Conservation (phyloP, 2,797 vertebrate genomes). For the Gorsachius magnificus region DNA sequence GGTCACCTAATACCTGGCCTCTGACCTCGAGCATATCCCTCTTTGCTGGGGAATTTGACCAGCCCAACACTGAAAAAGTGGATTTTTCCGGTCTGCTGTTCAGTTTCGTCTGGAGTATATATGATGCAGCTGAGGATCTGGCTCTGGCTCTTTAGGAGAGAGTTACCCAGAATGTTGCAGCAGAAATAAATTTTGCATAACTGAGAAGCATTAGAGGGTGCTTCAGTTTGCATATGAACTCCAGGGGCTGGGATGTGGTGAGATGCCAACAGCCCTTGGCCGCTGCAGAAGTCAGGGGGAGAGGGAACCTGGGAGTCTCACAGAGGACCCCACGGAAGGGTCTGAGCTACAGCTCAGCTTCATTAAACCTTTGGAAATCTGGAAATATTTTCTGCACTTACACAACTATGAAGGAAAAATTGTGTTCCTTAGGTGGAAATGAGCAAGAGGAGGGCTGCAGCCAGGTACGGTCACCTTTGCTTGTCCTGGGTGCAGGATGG, state of each 20-base stretch:
- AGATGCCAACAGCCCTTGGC: neutral
- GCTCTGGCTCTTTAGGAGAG: neutral
- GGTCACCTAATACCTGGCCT: neutral
- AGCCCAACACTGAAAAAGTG: neutral
- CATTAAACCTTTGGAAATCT: neutral
- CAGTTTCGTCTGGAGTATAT: neutral
- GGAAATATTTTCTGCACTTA: neutral
- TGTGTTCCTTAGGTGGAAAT: neutral
- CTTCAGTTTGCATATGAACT: neutral
- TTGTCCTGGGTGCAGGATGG: neutral
- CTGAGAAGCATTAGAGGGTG: neutral
- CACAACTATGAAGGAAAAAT: neutral
- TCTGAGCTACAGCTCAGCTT: neutral
- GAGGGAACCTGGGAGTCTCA: neutral
- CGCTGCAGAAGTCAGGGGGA: neutral
- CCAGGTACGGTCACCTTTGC: neutral
- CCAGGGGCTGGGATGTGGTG: no score
- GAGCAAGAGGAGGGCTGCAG: neutral
- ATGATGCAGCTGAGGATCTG: neutral
- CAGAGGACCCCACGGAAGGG: neutral
- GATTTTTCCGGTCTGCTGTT: neutral
- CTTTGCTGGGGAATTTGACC: neutral
- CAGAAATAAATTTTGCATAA: neutral
- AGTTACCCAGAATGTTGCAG: neutral
- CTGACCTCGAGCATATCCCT: neutral